Conservation (phyloP, 2,113 vertebrate genomes). For the Helogale parvula region DNA sequence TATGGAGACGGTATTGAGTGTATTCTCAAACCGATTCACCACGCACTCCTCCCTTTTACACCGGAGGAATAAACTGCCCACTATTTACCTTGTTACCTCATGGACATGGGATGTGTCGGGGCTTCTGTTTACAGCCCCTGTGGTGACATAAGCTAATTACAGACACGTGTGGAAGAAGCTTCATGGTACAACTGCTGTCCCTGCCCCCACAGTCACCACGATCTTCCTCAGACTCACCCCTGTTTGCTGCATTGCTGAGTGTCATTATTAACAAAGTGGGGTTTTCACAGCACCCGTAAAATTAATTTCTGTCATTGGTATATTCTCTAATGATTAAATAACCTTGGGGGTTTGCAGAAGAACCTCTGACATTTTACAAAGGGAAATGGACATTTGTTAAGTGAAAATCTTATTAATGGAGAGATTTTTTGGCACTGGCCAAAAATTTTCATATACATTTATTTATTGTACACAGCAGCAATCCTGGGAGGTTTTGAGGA, state of each 20-base stretch:
- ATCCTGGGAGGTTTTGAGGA: not conserved
- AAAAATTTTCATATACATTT: not conserved
- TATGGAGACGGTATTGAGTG: not conserved
- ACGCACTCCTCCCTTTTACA: fast-evolving
- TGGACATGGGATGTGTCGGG: not conserved
- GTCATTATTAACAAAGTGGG: not conserved
- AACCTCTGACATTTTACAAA: conserved; percentile 7
- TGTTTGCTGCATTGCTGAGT: not conserved
- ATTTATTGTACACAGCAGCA: not conserved
- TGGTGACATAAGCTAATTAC: conserved; percentile 2
- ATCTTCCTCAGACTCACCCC: not conserved
- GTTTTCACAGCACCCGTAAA: not conserved
- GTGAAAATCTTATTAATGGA: not conserved
- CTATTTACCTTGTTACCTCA: not conserved
- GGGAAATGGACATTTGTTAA: not conserved
- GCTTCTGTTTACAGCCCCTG: not conserved
- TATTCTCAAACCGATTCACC: not conserved
- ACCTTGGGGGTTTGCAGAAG: not conserved
- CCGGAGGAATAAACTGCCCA: not conserved
- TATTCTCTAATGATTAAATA: conserved; percentile 14
- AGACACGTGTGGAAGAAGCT: not conserved
- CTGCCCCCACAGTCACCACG: fast-evolving
- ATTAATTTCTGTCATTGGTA: not conserved
- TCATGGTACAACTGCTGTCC: fast-evolving
- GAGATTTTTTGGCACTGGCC: not conserved